These are phyloP conservation scores for Pangasianodon gigas DNA, from an alignment of 2,113 vertebrate species.

Conservation along the genomic window DNA sequence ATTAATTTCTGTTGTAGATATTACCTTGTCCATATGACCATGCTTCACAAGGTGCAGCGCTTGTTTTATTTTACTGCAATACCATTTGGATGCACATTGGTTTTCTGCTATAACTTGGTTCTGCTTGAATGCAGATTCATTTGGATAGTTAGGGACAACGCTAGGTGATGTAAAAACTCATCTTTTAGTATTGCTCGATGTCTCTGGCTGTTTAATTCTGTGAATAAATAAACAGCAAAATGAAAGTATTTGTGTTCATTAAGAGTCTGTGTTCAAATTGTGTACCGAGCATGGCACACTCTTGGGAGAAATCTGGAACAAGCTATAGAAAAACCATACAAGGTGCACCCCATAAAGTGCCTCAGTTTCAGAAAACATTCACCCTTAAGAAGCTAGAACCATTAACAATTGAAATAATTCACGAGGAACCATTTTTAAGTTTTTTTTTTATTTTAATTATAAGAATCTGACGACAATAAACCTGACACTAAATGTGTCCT, in stretches of 20 bases:
- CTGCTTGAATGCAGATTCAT: constrained; percentile 46
- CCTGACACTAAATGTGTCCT: neutral
- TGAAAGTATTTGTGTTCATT: constrained; percentile 17
- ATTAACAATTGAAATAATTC: neutral
- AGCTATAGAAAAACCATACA: neutral
- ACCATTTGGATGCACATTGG: constrained; percentile 37
- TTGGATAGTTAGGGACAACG: constrained; percentile 32
- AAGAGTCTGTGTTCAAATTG: neutral
- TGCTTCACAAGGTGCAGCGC: constrained; percentile 29
- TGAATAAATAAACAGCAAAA: constrained; percentile 29
- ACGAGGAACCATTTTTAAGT: neutral
- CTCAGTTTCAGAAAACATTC: neutral
- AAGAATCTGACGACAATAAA: neutral
- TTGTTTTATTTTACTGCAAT: constrained; percentile 31
- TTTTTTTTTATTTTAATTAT: neutral
- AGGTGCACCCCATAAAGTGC: neutral
- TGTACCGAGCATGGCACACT: neutral
- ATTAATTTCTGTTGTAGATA: constrained; percentile 52
- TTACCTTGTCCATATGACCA: constrained; percentile 32
- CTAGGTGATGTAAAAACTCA: constrained; percentile 34
- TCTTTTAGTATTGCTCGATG: constrained; percentile 17
- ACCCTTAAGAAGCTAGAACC: neutral
- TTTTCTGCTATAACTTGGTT: constrained; percentile 41
- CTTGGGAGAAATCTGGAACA: neutral
- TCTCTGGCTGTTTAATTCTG: constrained; percentile 28